Evolutionary conservation across 2,113 vertebrate species (phyloP), one percentile per base, ranked within the genome.

Genomic region (Antennarius striatus): DNA sequence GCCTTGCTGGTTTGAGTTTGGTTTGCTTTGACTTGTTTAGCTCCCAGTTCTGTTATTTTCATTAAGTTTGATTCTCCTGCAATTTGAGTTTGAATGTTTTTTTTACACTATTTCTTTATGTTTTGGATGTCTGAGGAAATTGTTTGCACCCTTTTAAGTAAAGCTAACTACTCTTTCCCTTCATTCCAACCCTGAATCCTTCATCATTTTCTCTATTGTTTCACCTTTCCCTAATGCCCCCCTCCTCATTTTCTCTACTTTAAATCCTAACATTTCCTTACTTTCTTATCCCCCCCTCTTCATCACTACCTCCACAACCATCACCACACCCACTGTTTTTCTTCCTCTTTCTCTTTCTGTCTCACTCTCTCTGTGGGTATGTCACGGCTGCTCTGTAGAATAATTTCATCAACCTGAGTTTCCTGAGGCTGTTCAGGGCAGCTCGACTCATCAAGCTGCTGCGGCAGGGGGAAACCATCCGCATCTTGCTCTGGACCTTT

Each of bases 341-440:
- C 32, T 32, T 53, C 45, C 22, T 63, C 66, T 51, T 56, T 64
- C 65, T 76, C 61, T 74, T 4, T 54, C 36, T 65, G 62, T 52
- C 16, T 68, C 72, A 51, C 3, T 77, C 67, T 67, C 66, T 80
- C 73, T 79, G 9, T 48, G 65, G 55, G 65, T 65, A 53, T 67
- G 29, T 60, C 70, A 52, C 63, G 71, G 56, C 63, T 65, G 17
- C 67, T 55, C 69, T 86, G 39, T 92, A 98, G 96, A 95, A 96
- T 88, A 98, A 96, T 91, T 96, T 98, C 93, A 98, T 98, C 93
- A 98, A 96, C 92, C 90, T 96, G 77, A 95, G 94, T 85, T 96
- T 97, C 86, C 93, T 97, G 72, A 95, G 96, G 88, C 93, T 96
- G 77, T 96, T 96, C 91, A 92, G 96, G 66, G 96, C 95, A 53